phyloP scores from a whole-genome alignment of 2,888 invertebrate genomes.

The Chesias legatella region DNA sequence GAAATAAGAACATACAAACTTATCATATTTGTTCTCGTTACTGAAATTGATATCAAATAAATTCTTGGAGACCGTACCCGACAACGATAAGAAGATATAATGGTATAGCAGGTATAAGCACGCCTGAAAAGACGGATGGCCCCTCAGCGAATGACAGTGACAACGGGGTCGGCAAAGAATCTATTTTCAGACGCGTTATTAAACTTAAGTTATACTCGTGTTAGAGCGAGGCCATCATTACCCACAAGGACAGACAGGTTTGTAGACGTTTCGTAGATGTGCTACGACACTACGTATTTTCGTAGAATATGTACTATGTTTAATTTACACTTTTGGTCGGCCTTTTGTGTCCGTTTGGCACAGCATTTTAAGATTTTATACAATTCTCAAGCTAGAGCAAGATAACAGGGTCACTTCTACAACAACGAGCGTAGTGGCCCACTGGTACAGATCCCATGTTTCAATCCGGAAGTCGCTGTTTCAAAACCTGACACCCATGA shows the following conservation, averaged over 20 bases:
- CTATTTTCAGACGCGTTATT: conserved; percentile 39
- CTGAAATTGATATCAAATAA: conserved; percentile 27
- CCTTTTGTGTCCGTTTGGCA: too few relatives aligned
- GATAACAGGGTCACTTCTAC: too few relatives aligned
- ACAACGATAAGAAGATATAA: conserved; percentile 34
- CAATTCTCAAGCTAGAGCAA: too few relatives aligned
- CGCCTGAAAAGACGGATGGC: conserved; percentile 47
- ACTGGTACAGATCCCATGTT: too few relatives aligned
- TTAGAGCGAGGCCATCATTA: conserved; percentile 1
- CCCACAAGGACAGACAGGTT: too few relatives aligned
- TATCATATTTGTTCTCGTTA: conserved; percentile 27
- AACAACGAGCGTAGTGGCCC: too few relatives aligned
- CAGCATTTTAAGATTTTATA: too few relatives aligned
- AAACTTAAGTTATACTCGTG: conserved; percentile 27
- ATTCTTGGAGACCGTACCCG: conserved; percentile 20
- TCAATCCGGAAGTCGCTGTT: too few relatives aligned
- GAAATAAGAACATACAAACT: conserved; percentile 14
- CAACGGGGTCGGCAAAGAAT: conserved; percentile 32
- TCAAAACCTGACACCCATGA: too few relatives aligned
- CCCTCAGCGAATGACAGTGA: conserved; percentile 45
- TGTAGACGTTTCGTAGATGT: background rate
- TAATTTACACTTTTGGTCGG: too few relatives aligned
- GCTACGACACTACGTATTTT: background rate
- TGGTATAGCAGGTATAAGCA: conserved; percentile 37
- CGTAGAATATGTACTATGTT: too few relatives aligned